Conservation (phyloP, 2,888 invertebrate species). For the Lacanobia oleracea region DNA sequence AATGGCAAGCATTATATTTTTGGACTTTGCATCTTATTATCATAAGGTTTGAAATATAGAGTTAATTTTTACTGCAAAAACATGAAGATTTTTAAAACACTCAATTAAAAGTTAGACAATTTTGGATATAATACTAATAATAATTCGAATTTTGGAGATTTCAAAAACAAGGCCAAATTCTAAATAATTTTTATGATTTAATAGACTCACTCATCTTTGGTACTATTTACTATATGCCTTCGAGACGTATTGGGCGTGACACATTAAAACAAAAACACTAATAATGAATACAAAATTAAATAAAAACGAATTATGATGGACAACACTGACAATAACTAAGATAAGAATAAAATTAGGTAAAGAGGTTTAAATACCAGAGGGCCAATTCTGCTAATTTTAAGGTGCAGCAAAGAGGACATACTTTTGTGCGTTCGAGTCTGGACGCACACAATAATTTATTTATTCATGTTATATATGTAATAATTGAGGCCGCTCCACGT, state of each 20-base stretch:
- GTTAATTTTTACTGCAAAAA: neutral
- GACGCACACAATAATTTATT: too few species aligned
- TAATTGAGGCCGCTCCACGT: too few species aligned
- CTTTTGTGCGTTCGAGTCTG: too few species aligned
- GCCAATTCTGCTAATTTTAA: too few species aligned
- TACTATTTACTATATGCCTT: slow-evolving; percentile 53
- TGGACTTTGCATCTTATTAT: neutral
- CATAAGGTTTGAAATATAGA: neutral
- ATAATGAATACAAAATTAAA: slow-evolving; percentile 13
- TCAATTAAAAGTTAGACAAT: slow-evolving; percentile 24
- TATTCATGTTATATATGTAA: too few species aligned
- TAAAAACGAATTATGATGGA: neutral
- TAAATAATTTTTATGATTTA: slow-evolving; percentile 24
- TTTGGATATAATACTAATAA: neutral
- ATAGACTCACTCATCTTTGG: slow-evolving; percentile 61
- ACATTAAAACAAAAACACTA: slow-evolving; percentile 25
- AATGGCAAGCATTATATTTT: slow-evolving; percentile 8
- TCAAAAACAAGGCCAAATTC: slow-evolving; percentile 10
- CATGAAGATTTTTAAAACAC: neutral
- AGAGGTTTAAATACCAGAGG: slow-evolving; percentile 8
- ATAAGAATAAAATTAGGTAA: slow-evolving; percentile 27
- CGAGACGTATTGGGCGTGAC: slow-evolving; percentile 26
- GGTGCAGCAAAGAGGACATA: too few species aligned
- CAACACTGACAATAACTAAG: neutral
- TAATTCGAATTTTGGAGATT: slow-evolving; percentile 22